Evolutionary conservation across 2,888 invertebrate genomes (phyloP).

Genomic region (Chymomyza procnemis): DNA sequence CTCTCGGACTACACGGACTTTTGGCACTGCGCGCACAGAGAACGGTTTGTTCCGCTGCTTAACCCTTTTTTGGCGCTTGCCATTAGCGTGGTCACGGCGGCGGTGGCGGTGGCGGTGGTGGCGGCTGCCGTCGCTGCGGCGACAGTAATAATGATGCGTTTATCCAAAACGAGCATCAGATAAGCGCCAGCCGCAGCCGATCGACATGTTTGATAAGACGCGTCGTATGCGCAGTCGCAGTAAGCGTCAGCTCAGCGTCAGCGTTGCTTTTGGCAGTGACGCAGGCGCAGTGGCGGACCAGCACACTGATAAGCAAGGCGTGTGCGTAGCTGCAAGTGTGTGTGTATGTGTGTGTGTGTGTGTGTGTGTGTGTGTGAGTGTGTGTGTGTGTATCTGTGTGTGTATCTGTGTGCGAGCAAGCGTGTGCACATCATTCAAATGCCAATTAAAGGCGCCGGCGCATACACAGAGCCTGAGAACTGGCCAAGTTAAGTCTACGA

Average conservation of each 20-base stretch:
- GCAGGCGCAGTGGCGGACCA: conserved; percentile 45
- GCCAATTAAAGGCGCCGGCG: conserved; percentile 76
- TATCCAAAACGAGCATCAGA: conserved; percentile 76
- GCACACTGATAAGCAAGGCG: conserved; percentile 42
- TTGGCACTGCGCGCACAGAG: no score
- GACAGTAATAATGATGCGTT: conserved; percentile 75
- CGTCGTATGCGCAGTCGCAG: conserved; percentile 33
- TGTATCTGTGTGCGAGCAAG: conserved; percentile 10
- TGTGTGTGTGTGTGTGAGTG: not conserved
- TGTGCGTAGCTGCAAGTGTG: not conserved
- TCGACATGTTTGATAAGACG: conserved; percentile 73
- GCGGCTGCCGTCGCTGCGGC: conserved; percentile 49
- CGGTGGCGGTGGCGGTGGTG: conserved; percentile 53
- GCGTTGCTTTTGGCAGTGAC: conserved; percentile 33
- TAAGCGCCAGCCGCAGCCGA: conserved; percentile 61
- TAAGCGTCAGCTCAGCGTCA: conserved; percentile 44
- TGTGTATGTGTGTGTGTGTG: not conserved
- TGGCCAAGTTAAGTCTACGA: not conserved
- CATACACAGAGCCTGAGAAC: conserved; percentile 63
- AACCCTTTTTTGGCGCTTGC: conserved; percentile 41
- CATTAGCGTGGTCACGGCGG: conserved; percentile 26
- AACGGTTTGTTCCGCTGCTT: conserved; percentile 47
- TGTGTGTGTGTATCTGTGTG: not conserved
- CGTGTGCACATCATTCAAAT: conserved; percentile 73
- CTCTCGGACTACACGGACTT: conserved; percentile 25